These are phyloP conservation scores for Poeciliopsis prolifica DNA, from an alignment of 2,113 vertebrate species.

Conservation along the genomic window DNA sequence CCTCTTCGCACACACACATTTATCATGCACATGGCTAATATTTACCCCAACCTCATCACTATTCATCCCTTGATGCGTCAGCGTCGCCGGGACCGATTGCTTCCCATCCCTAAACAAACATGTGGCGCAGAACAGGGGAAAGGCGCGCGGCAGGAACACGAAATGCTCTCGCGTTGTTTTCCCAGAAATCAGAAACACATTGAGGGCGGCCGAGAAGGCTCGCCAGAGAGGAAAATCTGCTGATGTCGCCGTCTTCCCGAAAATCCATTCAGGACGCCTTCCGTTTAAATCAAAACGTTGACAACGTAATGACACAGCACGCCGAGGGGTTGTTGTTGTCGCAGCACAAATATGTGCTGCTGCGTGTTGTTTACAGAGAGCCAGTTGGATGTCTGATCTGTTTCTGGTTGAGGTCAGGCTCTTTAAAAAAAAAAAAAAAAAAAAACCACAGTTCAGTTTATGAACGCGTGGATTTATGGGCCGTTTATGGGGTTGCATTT, in stretches of 20 bases:
- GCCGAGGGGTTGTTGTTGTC: constrained; percentile 3
- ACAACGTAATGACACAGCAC: constrained; percentile 56
- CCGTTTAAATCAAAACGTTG: constrained; percentile 60
- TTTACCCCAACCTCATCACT: constrained; percentile 70
- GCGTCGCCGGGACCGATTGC: constrained; percentile 44
- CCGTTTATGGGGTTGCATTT: neutral
- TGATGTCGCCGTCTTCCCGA: constrained; percentile 52
- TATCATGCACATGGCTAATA: constrained; percentile 59
- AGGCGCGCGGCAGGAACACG: constrained; percentile 54
- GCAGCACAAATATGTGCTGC: constrained; percentile 56
- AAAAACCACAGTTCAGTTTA: neutral
- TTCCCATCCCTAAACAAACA: constrained; percentile 64
- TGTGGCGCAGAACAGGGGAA: constrained; percentile 57
- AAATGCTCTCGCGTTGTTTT: constrained; percentile 27
- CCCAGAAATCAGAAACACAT: constrained; percentile 53
- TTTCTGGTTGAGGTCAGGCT: constrained; percentile 3
- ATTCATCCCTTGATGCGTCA: constrained; percentile 65
- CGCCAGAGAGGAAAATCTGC: constrained; percentile 61
- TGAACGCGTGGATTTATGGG: neutral
- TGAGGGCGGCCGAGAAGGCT: constrained; percentile 37
- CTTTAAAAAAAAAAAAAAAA: neutral
- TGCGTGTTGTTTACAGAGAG: constrained; percentile 27
- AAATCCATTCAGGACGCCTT: constrained; percentile 59
- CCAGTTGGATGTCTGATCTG: constrained; percentile 22
- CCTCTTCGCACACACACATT: neutral